A percentile compares a stretch with the other conserved stretches of the same genome.
Conservation (phyloP, 2,797 vertebrate genomes). For the Thripadectes ignobilis region DNA sequence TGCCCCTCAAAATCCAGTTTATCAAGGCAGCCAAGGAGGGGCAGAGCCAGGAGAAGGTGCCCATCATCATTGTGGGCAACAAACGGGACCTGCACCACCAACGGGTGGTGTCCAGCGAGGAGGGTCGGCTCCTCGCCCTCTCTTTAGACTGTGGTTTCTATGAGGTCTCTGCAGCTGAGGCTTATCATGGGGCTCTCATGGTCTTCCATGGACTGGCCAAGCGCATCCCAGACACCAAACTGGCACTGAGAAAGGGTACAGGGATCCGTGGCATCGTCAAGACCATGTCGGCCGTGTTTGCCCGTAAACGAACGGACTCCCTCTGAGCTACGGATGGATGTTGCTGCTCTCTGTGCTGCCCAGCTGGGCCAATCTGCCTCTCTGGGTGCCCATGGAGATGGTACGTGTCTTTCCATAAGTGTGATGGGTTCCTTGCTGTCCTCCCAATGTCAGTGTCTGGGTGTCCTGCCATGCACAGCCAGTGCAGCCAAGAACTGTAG, state of each 20-base stretch:
- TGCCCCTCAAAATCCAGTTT: constrained; percentile 75
- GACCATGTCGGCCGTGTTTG: constrained; percentile 81
- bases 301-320: constrained; percentile 79
- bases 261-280: constrained; percentile 82
- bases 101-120: constrained; percentile 79
- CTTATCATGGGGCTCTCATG: constrained; percentile 80
- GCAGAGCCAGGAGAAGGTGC: constrained; percentile 75
- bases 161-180: constrained; percentile 82
- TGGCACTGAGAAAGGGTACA: constrained; percentile 72
- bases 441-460: neutral
- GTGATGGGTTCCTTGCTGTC: neutral
- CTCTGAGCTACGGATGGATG: constrained; percentile 36
- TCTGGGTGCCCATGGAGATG: neutral
- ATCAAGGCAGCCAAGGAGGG: constrained; percentile 79
- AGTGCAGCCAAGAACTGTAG: neutral
- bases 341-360: neutral
- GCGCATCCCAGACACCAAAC: constrained; percentile 73
- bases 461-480: neutral
- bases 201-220: constrained; percentile 80
- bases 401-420: neutral
- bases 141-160: constrained; percentile 81
- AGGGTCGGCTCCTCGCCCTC: constrained; percentile 80
- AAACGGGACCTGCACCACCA: constrained; percentile 80
- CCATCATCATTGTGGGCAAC: constrained; percentile 83
- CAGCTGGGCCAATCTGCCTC: neutral